These are phyloP conservation scores for Megatriorchis doriae DNA, from an alignment of 2,113 vertebrate genomes.

Conservation along the genomic window DNA sequence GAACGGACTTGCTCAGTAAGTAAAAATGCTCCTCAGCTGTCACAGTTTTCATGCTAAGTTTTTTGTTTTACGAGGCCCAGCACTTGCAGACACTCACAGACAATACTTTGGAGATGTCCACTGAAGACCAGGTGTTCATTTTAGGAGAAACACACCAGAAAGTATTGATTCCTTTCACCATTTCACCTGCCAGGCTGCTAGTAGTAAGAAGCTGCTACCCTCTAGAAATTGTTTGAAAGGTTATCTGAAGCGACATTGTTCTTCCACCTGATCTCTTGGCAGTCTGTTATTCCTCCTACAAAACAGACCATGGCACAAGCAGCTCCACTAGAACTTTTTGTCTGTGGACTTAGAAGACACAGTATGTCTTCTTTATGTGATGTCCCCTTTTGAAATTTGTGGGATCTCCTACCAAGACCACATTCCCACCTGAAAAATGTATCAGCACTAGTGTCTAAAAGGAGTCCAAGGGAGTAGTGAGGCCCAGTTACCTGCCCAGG, in stretches of 20 bases:
- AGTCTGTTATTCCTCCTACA: not conserved
- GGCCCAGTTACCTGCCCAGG: not conserved
- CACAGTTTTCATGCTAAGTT: not conserved
- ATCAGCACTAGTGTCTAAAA: not conserved
- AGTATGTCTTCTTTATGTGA: not conserved
- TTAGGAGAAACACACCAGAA: not conserved
- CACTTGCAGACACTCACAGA: not conserved
- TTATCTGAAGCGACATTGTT: not conserved
- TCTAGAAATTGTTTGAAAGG: not conserved
- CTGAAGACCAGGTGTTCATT: not conserved
- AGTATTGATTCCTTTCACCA: not conserved
- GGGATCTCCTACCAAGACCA: not conserved
- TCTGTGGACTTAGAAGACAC: not conserved
- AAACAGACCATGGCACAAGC: not conserved
- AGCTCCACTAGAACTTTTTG: not conserved
- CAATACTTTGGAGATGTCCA: not conserved
- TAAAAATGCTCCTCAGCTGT: slow-evolving; percentile 13
- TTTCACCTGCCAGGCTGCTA: not conserved
- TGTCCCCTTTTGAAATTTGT: not conserved
- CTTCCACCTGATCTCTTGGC: not conserved
- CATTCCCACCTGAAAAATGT: not conserved
- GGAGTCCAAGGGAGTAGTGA: not conserved
- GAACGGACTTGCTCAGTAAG: slow-evolving; percentile 5
- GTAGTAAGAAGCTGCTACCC: not conserved
- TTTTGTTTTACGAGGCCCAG: not conserved